Evolutionary conservation across 2,888 invertebrate genomes (phyloP).

Genomic region (Sesamia inferens): DNA sequence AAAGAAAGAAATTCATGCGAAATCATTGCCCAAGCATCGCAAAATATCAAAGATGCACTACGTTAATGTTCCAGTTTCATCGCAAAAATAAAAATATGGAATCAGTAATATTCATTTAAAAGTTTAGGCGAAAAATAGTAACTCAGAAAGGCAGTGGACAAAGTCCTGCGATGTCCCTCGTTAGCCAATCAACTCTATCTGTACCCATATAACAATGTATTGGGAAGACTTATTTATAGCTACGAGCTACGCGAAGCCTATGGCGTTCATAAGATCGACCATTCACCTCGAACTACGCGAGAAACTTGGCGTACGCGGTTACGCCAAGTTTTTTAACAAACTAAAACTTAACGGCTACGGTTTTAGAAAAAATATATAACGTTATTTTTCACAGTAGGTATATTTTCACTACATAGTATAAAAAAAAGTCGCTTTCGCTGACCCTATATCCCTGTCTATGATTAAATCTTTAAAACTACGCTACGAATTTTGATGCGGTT

Average conservation of each 20-base stretch:
- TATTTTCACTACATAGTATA: no score
- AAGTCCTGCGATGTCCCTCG: background rate
- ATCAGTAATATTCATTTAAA: background rate
- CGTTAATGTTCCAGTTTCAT: background rate
- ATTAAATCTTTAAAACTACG: no score
- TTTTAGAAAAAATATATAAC: slow-evolving; percentile 17
- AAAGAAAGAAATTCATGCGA: no score
- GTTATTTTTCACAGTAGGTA: background rate
- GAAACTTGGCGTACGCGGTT: slow-evolving; percentile 21
- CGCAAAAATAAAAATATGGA: background rate
- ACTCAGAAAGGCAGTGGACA: background rate
- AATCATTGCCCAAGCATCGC: no score
- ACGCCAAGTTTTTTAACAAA: slow-evolving; percentile 25
- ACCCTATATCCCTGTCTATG: no score
- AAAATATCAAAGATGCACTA: no score
- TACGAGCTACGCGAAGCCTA: slow-evolving; percentile 44
- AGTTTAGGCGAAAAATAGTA: background rate
- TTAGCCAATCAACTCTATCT: background rate
- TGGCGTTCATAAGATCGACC: slow-evolving; percentile 26
- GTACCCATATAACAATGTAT: background rate
- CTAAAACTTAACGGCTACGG: background rate
- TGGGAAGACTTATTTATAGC: slow-evolving; percentile 2
- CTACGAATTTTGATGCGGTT: no score
- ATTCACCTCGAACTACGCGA: slow-evolving; percentile 29
- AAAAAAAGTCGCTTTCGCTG: no score